Conservation (phyloP, 2,113 vertebrate genomes). For the Malurus elegans region DNA sequence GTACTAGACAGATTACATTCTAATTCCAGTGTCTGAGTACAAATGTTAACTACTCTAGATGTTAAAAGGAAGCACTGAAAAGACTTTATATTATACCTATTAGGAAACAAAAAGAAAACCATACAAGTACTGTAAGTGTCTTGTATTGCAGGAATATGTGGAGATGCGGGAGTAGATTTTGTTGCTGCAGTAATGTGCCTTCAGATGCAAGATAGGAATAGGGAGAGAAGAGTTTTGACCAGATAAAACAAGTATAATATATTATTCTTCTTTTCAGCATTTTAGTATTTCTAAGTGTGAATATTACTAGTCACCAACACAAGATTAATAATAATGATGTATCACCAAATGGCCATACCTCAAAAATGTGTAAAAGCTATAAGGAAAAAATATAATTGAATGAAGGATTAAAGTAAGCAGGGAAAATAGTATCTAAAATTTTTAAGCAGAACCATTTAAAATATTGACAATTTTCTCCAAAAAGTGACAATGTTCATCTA, state of each 20-base stretch:
- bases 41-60: not conserved
- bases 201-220: not conserved
- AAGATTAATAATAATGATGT: not conserved
- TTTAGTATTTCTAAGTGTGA: not conserved
- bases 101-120: not conserved
- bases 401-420: not conserved
- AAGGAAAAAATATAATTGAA: not conserved
- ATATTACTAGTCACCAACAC: not conserved
- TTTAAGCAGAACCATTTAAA: not conserved
- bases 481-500: not conserved
- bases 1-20: not conserved
- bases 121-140: not conserved
- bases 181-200: not conserved
- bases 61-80: not conserved
- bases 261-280: not conserved
- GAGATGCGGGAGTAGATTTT: not conserved
- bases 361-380: not conserved
- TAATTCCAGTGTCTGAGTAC: not conserved
- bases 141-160: not conserved
- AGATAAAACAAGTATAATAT: not conserved
- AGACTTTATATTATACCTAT: not conserved
- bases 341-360: not conserved
- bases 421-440: not conserved
- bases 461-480: not conserved
- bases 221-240: not conserved